A percentile compares a stretch with the other conserved stretches of the same genome.
phyloP scores from a whole-genome alignment of 1,140 invertebrate genomes.

The Rhyacophila brunnea region DNA sequence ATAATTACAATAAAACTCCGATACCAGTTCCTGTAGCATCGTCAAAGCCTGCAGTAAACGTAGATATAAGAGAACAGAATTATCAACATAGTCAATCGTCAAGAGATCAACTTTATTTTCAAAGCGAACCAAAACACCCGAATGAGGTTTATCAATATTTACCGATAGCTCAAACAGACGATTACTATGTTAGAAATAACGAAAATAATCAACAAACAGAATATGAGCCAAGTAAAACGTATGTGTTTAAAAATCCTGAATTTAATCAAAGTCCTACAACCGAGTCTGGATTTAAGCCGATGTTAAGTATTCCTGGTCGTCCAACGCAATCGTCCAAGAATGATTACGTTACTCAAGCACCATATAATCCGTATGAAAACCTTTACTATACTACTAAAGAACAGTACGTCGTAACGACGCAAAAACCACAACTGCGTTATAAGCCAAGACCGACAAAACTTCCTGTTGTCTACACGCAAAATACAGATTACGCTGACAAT shows the following conservation, averaged over 20 bases:
- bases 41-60: background rate
- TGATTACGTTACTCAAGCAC: background rate
- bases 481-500: conserved; percentile 9
- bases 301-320: conserved; percentile 35
- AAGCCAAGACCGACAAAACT: conserved; percentile 13
- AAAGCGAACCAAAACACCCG: conserved; percentile 9
- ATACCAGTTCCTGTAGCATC: conserved; percentile 32
- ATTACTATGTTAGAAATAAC: conserved; percentile 4
- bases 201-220: background rate
- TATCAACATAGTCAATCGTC: conserved; percentile 6
- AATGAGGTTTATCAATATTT: conserved; percentile 12
- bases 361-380: conserved; percentile 1
- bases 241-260: conserved; percentile 8
- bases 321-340: conserved; percentile 31
- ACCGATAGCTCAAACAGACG: background rate
- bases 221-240: conserved; percentile 11
- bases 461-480: conserved; percentile 3
- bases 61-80: background rate
- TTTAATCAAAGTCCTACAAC: conserved; percentile 39
- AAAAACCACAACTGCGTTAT: conserved; percentile 22
- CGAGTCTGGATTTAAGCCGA: conserved; percentile 50
- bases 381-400: conserved; percentile 1
- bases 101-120: conserved; percentile 2
- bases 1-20: conserved; percentile 33
- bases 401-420: conserved; percentile 15